Conservation (phyloP, 1,140 invertebrate genomes). For the Lordiphosa mommai region DNA sequence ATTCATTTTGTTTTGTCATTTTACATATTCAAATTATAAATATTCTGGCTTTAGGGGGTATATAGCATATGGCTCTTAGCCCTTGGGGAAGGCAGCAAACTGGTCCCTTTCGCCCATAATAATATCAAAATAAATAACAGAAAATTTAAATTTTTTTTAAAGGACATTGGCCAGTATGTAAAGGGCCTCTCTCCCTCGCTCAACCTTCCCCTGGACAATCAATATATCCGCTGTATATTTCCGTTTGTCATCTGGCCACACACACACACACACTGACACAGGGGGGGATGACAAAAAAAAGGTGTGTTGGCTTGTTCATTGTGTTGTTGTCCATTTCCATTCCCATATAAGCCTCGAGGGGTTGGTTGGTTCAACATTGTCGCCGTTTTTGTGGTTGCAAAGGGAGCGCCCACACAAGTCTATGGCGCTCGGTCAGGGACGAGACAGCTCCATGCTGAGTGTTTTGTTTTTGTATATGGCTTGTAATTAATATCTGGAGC, state of each 20-base stretch:
- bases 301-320: slow-evolving; percentile 54
- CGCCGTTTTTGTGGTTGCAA: slow-evolving; percentile 36
- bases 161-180: no score
- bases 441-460: not conserved
- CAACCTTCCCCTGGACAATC: slow-evolving; percentile 38
- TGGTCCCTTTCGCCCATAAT: no score
- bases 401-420: not conserved
- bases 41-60: no score
- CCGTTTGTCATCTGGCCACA: slow-evolving; percentile 43
- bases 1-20: no score
- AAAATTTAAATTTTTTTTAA: no score
- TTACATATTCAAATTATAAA: no score
- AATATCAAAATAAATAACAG: no score
- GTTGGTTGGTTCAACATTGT: slow-evolving; percentile 31
- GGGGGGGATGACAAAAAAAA: slow-evolving; percentile 31
- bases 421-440: no score
- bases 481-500: slow-evolving; percentile 27
- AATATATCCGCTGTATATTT: slow-evolving; percentile 75
- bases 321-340: slow-evolving; percentile 22
- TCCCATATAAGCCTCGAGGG: slow-evolving; percentile 17
- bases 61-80: no score
- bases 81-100: no score
- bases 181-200: no score
- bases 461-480: not conserved
- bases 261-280: not conserved